Conservation (phyloP, 2,888 invertebrate genomes). For the Resseliella maxima region DNA sequence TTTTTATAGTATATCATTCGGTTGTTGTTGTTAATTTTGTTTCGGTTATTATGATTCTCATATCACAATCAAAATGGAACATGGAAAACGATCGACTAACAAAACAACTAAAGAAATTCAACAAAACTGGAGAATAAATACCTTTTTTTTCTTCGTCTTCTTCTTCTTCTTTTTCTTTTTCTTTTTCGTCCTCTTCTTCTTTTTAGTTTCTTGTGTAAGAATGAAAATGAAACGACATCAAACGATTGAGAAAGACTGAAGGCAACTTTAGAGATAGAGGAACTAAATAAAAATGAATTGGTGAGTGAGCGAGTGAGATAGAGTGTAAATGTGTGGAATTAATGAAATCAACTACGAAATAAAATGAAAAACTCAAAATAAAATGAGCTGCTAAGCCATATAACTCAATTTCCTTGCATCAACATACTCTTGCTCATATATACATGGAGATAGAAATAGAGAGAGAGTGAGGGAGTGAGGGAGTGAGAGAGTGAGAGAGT, state of each 20-base stretch:
- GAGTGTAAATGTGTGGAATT: not conserved
- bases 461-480: no score
- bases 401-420: slow-evolving; percentile 22
- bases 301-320: not conserved
- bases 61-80: slow-evolving; percentile 20
- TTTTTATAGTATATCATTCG: no score
- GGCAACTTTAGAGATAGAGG: not conserved
- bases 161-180: not conserved
- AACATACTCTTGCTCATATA: not conserved
- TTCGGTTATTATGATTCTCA: not conserved
- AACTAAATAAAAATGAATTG: not conserved
- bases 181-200: not conserved
- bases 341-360: slow-evolving; percentile 22
- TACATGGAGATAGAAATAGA: not conserved
- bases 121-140: not conserved
- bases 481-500: no score
- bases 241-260: not conserved
- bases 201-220: not conserved
- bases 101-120: not conserved
- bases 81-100: slow-evolving; percentile 19
- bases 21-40: not conserved
- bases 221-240: not conserved
- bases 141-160: not conserved
- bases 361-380: not conserved
- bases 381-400: slow-evolving; percentile 48